Conservation (phyloP, 2,113 vertebrate species). For the Hassar affinis region DNA sequence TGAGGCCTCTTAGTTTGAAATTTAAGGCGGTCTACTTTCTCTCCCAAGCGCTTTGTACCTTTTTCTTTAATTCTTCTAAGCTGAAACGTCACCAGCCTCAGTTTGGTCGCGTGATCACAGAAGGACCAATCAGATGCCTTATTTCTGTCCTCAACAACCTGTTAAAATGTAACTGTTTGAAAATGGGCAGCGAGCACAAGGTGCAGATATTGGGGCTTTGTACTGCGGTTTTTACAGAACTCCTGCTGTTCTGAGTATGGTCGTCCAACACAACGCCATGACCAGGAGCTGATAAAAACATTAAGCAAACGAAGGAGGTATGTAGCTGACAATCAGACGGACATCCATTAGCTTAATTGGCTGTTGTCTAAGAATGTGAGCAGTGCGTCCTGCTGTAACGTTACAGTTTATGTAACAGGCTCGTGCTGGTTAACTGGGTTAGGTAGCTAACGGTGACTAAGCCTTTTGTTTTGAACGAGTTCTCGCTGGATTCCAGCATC, state of each 20-base stretch:
- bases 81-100: neutral
- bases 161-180: slow-evolving; percentile 38
- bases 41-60: neutral
- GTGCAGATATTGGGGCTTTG: neutral
- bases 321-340: neutral
- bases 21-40: neutral
- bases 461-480: neutral
- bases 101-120: slow-evolving; percentile 42
- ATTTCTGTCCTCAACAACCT: slow-evolving; percentile 29
- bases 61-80: slow-evolving; percentile 19
- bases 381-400: neutral
- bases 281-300: neutral
- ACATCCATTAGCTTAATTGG: slow-evolving; percentile 1
- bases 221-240: neutral
- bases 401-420: neutral
- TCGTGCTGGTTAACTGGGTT: neutral
- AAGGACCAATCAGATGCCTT: slow-evolving; percentile 40
- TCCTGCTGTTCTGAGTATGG: neutral
- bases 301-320: neutral
- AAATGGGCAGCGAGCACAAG: neutral
- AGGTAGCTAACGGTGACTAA: neutral
- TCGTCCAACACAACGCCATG: neutral
- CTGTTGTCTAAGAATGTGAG: neutral
- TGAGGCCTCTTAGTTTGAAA: slow-evolving; percentile 4
- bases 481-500: neutral